Percentiles rank a stretch among this genome's conserved stretches.
Evolutionary conservation across 2,888 invertebrate genomes (phyloP).

Genomic region (Agapetus fuscipes): DNA sequence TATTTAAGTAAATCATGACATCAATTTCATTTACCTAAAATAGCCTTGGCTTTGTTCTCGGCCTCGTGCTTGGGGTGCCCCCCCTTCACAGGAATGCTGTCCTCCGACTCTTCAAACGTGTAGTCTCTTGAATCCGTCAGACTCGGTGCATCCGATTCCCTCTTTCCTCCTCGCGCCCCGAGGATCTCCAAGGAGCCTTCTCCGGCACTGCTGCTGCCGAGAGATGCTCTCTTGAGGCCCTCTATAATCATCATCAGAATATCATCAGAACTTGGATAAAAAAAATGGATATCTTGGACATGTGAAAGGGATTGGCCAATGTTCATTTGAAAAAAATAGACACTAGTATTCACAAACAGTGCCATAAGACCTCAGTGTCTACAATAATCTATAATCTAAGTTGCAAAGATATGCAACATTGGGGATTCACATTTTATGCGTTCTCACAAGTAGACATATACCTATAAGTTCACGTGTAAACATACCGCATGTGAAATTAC

Average conservation of each 20-base stretch:
- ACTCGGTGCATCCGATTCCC: conserved; percentile 41
- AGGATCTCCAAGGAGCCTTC: conserved; percentile 40
- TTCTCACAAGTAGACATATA: no score
- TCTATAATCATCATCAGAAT: no score
- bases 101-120: conserved; percentile 45
- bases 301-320: background rate
- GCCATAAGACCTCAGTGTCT: no score
- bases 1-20: background rate
- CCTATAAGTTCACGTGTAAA: no score
- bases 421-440: no score
- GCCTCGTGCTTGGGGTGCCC: conserved; percentile 9
- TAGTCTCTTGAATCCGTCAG: conserved; percentile 44
- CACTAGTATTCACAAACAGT: no score
- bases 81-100: conserved; percentile 29
- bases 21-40: conserved; percentile 11
- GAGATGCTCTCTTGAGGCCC: conserved; percentile 15
- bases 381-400: no score
- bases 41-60: conserved; percentile 15
- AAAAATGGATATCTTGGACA: no score
- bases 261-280: background rate
- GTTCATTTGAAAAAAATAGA: no score
- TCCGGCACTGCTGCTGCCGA: conserved; percentile 38
- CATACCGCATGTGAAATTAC: no score
- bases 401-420: no score
- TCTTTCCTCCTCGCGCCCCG: conserved; percentile 41